A percentile compares a stretch with the other conserved stretches of the same genome.
Evolutionary conservation across 2,888 invertebrate species (phyloP).

Genomic region (Azorinus chamasolen): DNA sequence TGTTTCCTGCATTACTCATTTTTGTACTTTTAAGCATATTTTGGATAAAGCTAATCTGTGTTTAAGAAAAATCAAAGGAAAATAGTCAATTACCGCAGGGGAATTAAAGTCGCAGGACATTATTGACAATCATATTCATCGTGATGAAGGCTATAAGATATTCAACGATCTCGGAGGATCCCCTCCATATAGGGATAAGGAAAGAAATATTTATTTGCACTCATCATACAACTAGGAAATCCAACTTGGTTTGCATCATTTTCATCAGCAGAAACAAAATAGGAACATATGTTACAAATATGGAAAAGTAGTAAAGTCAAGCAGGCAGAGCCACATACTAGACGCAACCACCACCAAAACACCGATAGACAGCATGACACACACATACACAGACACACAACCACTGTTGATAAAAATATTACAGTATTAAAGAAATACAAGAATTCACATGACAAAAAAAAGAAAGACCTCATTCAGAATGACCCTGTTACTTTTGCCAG

Average conservation of each 20-base stretch:
- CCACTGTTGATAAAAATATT: conserved; percentile 18
- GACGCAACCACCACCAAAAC: too few species aligned
- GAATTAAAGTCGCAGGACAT: background rate
- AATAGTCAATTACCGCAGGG: too few species aligned
- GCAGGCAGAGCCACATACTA: too few species aligned
- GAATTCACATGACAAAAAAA: conserved; percentile 27
- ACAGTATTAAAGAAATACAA: conserved; percentile 13
- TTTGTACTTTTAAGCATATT: conserved; percentile 36
- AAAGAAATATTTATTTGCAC: conserved; percentile 2
- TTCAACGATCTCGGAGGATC: too few species aligned
- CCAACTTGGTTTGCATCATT: conserved; percentile 61
- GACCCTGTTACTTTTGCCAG: conserved; percentile 23
- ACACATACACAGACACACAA: conserved; percentile 36
- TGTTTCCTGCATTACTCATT: too few species aligned
- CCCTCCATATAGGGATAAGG: conserved; percentile 4
- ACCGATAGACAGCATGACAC: conserved; percentile 18
- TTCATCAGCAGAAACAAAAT: conserved; percentile 59
- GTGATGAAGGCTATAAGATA: conserved; percentile 39
- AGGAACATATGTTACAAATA: conserved; percentile 40
- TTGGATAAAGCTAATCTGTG: conserved; percentile 25
- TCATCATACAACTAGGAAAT: conserved; percentile 11
- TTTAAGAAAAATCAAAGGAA: too few species aligned
- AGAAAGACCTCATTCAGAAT: conserved; percentile 31
- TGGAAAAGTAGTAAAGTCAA: too few species aligned
- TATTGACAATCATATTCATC: conserved; percentile 13